Base-by-base conservation (phyloP, 2,888 invertebrate species). In the Steromphala cineraria region DNA sequence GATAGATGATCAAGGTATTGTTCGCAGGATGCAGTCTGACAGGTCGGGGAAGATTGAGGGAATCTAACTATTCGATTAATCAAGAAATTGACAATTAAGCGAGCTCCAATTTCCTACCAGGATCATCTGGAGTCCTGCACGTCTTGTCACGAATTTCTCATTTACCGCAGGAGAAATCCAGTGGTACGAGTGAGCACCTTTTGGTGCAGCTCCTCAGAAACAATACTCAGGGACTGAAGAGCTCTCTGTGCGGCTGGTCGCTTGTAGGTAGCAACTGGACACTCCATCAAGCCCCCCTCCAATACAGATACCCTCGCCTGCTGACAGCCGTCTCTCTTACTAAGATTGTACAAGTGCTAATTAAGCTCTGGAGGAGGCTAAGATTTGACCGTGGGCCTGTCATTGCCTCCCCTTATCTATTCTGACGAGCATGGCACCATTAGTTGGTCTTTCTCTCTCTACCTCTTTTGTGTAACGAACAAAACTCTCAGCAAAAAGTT, bases 221-320 rank as follows among this genome's bases (percentile, higher is more conserved):
- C 71, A 71, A 71, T 71, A 71, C 71, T 36, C 28, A 31, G 19
- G 40, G 40, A 13, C 10, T 71, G 71, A 36, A 71, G 71, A 40
- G 71, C 36, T 36, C 71, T 71, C 71, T 15, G 36, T 31, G 19
- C 71, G 36, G 36, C 71, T 40, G 40, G 28, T 19, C 71, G 13
- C 71, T 71, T 36, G 71, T 71, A 36, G 71, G 71, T 71, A 71
- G 71, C 71, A 71, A 71, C 71, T 71, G 71, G 71, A 71, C 71
- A 31, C 71, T 36, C 71, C 71, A 36, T 36, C 19, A 31, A 31
- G 71, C 36, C 40, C 19, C 71, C 71, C 71, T 71, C 36, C 36
- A 36, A 15, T 40, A 71, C 31, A 71, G 71, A 71, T 71, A 31
- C 36, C 19, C 71, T 40, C 40, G 36, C 71, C 40, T 19, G 36